Percentiles rank a stretch among this genome's conserved stretches.
Conservation (phyloP, 2,888 invertebrate species). For the Lutraria lutraria region DNA sequence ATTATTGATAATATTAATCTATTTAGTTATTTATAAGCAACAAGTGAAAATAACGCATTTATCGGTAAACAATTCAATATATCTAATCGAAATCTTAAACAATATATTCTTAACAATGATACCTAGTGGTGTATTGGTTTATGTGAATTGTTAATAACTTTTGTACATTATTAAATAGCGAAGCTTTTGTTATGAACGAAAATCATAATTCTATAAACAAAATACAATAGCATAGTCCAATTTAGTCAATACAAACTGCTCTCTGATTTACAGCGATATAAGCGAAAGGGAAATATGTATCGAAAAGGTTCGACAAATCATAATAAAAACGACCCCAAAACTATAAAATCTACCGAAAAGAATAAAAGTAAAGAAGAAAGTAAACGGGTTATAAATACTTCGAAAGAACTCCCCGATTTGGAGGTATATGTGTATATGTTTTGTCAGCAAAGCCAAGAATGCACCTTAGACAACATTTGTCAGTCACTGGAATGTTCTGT, state of each 20-base stretch:
- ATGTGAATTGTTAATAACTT: too few relatives aligned
- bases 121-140: too few relatives aligned
- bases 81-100: too few relatives aligned
- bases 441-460: conserved; percentile 3
- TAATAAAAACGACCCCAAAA: conserved; percentile 6
- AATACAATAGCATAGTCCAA: too few relatives aligned
- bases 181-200: too few relatives aligned
- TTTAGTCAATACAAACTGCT: background rate
- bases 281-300: background rate
- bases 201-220: too few relatives aligned
- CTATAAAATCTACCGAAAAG: conserved; percentile 19
- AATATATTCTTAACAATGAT: too few relatives aligned
- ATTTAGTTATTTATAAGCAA: too few relatives aligned
- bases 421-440: conserved; percentile 43
- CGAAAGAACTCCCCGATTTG: conserved; percentile 31
- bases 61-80: too few relatives aligned
- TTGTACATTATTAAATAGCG: too few relatives aligned
- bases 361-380: conserved; percentile 11
- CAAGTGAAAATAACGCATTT: too few relatives aligned
- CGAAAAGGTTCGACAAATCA: conserved; percentile 21
- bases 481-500: conserved; percentile 4
- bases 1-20: too few relatives aligned
- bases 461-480: background rate
- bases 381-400: conserved; percentile 25
- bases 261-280: conserved; percentile 21